phyloP scores from a whole-genome alignment of 2,797 vertebrate genomes.

The Micropoecilia bifurca region DNA sequence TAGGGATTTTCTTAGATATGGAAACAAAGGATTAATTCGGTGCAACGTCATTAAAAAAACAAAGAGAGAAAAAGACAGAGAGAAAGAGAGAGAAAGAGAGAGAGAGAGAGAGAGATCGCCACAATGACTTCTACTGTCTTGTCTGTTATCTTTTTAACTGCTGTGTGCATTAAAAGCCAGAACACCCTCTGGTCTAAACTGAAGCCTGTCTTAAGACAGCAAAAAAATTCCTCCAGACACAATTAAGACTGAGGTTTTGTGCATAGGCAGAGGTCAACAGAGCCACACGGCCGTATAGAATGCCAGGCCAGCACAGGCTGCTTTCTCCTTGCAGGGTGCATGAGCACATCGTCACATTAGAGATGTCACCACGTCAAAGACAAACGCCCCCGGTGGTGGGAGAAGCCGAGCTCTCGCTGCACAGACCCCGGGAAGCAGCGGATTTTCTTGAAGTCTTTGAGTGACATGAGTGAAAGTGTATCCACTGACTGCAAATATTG shows the following conservation, averaged over 20 bases:
- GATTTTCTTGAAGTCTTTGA: constrained; percentile 27
- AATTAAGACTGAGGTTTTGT: constrained; percentile 67
- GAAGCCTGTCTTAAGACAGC: constrained; percentile 59
- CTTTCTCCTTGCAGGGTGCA: constrained; percentile 69
- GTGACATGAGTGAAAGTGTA: neutral
- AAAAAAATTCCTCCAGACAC: constrained; percentile 73
- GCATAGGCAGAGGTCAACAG: constrained; percentile 72
- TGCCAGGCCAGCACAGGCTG: constrained; percentile 47
- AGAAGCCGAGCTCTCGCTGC: constrained; percentile 58
- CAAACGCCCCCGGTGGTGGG: constrained; percentile 51
- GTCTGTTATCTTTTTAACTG: constrained; percentile 22
- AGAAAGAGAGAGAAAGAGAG: neutral
- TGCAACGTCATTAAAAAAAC: neutral
- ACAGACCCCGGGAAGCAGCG: constrained; percentile 48
- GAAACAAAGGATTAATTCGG: neutral
- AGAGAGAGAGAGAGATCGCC: neutral
- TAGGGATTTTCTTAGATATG: constrained; percentile 4
- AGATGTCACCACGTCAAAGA: constrained; percentile 78
- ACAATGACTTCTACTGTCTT: constrained; percentile 10
- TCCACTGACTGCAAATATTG: neutral
- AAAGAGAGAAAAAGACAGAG: too few species aligned
- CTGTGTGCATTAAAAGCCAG: constrained; percentile 18
- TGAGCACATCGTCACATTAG: constrained; percentile 81
- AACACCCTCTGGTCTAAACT: constrained; percentile 48
- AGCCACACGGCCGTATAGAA: constrained; percentile 54